Evolutionary conservation across 2,797 vertebrate genomes (phyloP), one percentile per base, ranked within the genome.

Genomic region (Pipistrellus pygmaeus): DNA sequence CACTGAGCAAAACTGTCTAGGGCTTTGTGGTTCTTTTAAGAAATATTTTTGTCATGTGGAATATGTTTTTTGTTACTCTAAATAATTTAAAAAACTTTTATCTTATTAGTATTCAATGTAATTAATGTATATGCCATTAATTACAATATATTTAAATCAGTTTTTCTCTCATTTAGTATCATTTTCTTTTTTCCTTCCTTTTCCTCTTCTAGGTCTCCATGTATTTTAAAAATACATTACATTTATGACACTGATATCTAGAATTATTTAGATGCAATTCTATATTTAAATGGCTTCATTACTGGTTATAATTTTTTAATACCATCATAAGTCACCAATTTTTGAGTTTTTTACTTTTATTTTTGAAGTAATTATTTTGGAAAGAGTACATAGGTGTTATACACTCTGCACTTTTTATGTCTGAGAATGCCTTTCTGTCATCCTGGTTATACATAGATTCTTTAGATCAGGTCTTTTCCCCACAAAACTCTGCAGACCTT

Each of bases 301-400:
- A 53, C 20, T 85, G 66, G 71, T 88, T 57, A 32, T 23, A 62
- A 51, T 77, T 41, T 76, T 53, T 35, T 17, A 95, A 64, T 84
- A 60, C 30, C 17, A 35, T 21, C 27, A 44, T 17, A 68, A 41
- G 5, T 48, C 11, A 60, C 27, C 38, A 66, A 35, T 44, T 72
- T 85, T 80, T 57, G 14, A 69, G 13, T 25, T 73, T 14, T 20
- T 80, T 14, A 35, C 32, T 93, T 95, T 82, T 66, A 84, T 60
- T 82, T 95, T 81, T 64, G n/a, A 71, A 83, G 48, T 64, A 73
- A 72, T 57, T 77, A 87, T 32, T 83, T 91, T 66, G 46, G 72
- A 51, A 90, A 64, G n/a, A 38, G 17, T 41, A 10, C 8, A 30
- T 12, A 8, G n/a, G 6, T 78, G 0, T 62, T 66, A 66, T 12